Evolutionary conservation across 2,888 invertebrate species (phyloP), one percentile per base, ranked within the genome.

Genomic region (Heliconius ethilla): DNA sequence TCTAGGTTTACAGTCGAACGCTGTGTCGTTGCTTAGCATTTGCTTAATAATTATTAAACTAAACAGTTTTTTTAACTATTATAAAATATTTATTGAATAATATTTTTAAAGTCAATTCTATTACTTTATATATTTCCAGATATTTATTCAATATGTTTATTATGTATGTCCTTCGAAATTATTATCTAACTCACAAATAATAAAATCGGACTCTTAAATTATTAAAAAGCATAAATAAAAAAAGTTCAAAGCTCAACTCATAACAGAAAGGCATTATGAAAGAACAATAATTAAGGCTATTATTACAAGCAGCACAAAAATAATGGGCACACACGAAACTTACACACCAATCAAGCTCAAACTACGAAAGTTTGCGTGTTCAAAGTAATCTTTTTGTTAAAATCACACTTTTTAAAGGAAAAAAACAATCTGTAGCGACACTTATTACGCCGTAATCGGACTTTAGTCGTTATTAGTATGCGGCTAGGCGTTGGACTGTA

Each of bases 381-480:
- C 18, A 13, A 66, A n/a, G 72, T 37, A 66, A 72, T 75, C 63
- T 70, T 55, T 69, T 75, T 75, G 55, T 76, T 55, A 76, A 51
- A 76, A 65, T 65, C 45, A 67, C 76, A 72, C 72, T 66, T 72
- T 70, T 65, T 11, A 33, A 65, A 18, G 63, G 11, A 59, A 76
- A 70, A 72, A n/a, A 65, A 45, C 18, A 76, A 70, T 63, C 75
- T 40, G 62, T 33, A 63, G 55, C 76, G 76, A 72, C 76, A 72
- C 66, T 65, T 37, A 76, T 72, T 72, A 55, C 18, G 9, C 4
- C n/a, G 77, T 67, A 59, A 72, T 75, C 70, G 79, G 59, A 67
- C 62, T 75, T 75, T 69, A 55, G 13, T 55, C 40, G 59, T 82
- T 77, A 79, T 76, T 82, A 81, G 81, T 80, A 70, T 62, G 66